Conservation (phyloP, 2,113 vertebrate species). For the Chrysochloris asiatica region DNA sequence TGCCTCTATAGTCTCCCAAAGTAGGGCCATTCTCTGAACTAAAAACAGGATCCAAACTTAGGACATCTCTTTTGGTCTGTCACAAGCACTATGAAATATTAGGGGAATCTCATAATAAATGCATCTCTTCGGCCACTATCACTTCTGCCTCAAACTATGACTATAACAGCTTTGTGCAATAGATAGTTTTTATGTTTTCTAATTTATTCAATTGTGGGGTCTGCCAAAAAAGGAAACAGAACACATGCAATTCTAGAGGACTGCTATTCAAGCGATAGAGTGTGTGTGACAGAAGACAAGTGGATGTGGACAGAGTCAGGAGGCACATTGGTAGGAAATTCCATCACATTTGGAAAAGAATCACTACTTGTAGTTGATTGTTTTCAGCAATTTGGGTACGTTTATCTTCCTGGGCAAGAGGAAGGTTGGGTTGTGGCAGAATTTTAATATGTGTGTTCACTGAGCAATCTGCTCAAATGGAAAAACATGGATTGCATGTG, state of each 20-base stretch:
- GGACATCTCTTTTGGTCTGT: slow-evolving; percentile 10
- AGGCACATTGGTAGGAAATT: slow-evolving; percentile 44
- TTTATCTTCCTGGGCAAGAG: not conserved
- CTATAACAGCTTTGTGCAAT: slow-evolving; percentile 2
- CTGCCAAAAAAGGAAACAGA: slow-evolving; percentile 21
- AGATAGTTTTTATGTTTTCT: not conserved
- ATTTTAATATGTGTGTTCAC: slow-evolving; percentile 33
- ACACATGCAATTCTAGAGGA: not conserved
- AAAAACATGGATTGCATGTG: not conserved
- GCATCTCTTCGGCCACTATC: not conserved
- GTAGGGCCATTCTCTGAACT: not conserved
- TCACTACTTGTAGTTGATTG: not conserved
- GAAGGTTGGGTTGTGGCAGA: not conserved
- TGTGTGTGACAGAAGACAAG: not conserved
- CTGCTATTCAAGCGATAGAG: not conserved
- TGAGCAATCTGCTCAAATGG: not conserved
- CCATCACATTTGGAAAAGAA: slow-evolving; percentile 20
- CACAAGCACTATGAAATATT: not conserved
- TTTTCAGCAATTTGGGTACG: slow-evolving; percentile 26
- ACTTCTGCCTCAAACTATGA: not conserved
- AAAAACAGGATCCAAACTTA: not conserved
- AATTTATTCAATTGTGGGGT: not conserved
- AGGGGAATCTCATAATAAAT: not conserved
- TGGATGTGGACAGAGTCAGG: slow-evolving; percentile 29
- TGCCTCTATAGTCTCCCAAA: slow-evolving; percentile 25